Conservation (phyloP, 2,113 vertebrate genomes). For the Mirza zaza region DNA sequence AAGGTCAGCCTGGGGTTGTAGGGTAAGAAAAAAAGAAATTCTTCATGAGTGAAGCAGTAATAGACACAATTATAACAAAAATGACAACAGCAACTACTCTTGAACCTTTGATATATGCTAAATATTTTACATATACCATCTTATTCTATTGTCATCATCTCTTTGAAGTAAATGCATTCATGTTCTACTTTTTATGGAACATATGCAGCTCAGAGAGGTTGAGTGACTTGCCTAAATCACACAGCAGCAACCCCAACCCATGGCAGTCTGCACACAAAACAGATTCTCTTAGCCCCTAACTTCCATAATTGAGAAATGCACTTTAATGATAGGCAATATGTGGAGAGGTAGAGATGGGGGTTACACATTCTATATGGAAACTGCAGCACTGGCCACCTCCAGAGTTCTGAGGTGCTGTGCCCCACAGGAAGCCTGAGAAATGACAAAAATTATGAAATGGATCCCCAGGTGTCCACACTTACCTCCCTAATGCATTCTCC, state of each 20-base stretch:
- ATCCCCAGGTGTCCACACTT: constrained; percentile 53
- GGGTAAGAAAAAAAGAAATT: background rate
- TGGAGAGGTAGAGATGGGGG: background rate
- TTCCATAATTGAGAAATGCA: background rate
- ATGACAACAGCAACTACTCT: background rate
- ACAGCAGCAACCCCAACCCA: background rate
- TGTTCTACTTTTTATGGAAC: background rate
- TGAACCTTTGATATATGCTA: background rate
- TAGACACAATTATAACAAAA: background rate
- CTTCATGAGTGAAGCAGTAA: background rate
- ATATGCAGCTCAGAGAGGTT: background rate
- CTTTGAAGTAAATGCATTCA: background rate
- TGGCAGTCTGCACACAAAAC: background rate
- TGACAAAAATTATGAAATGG: constrained; percentile 35
- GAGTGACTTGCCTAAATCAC: background rate
- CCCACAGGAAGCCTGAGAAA: constrained; percentile 29
- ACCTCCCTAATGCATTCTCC: constrained; percentile 58
- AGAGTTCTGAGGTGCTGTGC: constrained; percentile 15
- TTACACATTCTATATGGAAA: background rate
- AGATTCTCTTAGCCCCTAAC: background rate
- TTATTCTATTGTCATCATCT: background rate
- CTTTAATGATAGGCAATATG: constrained; percentile 32
- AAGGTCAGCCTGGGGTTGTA: background rate
- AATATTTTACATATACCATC: background rate
- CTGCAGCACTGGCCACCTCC: background rate